These are phyloP conservation scores for Lepidonotus clava DNA, from an alignment of 2,888 invertebrate species.

Conservation along the genomic window DNA sequence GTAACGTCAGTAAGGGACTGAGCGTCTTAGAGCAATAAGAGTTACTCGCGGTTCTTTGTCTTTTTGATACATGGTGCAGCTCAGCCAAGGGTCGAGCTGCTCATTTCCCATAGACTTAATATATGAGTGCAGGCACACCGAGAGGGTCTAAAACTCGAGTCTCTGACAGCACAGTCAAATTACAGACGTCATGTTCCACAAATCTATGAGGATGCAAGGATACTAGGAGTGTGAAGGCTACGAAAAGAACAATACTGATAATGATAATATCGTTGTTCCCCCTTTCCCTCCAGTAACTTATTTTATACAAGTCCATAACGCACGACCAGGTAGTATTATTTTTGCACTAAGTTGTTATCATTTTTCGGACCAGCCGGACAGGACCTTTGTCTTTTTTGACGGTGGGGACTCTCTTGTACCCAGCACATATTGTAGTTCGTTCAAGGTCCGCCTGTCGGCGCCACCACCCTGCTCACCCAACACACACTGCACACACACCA, in stretches of 20 bases:
- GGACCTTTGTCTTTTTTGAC: too few species aligned
- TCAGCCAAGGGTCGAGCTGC: neutral
- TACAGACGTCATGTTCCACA: conserved; percentile 48
- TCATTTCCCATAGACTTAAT: neutral
- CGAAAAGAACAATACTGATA: conserved; percentile 31
- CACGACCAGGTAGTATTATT: too few species aligned
- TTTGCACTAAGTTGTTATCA: too few species aligned
- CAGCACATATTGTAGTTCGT: too few species aligned
- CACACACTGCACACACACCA: neutral
- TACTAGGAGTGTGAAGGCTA: conserved; percentile 45
- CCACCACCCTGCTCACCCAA: conserved; percentile 26
- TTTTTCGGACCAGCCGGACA: too few species aligned
- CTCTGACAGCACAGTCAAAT: conserved; percentile 4
- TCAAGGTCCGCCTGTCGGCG: too few species aligned
- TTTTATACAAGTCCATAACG: too few species aligned
- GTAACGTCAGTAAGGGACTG: conserved; percentile 38
- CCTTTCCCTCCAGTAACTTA: too few species aligned
- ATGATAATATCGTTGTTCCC: too few species aligned
- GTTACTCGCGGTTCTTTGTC: neutral
- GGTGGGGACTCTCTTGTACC: too few species aligned
- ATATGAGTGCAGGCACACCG: neutral
- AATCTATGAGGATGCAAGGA: conserved; percentile 43
- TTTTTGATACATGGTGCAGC: neutral
- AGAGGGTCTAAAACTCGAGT: neutral
- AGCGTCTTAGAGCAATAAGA: neutral